Evolutionary conservation across 2,888 invertebrate species (phyloP).

Genomic region (Artemia sinica): DNA sequence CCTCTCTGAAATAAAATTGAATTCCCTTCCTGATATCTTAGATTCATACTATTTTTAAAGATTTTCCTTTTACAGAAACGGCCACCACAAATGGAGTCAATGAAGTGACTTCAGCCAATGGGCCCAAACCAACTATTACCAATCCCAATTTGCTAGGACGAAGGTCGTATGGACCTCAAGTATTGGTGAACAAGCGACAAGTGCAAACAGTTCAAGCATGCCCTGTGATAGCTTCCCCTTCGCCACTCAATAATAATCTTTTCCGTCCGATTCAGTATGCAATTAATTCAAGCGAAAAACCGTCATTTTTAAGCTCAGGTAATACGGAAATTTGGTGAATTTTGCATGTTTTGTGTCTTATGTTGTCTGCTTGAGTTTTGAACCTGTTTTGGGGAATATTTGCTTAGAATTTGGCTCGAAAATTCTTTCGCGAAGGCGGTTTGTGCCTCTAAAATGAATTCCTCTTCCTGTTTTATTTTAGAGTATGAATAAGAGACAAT

Average conservation of each 20-base stretch:
- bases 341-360: conserved; percentile 2
- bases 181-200: background rate
- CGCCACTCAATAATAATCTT: background rate
- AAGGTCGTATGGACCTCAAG: conserved; percentile 9
- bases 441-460: too few species aligned
- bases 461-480: too few species aligned
- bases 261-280: conserved; percentile 37
- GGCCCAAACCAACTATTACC: background rate
- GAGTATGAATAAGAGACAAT: too few species aligned
- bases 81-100: too few species aligned
- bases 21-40: too few species aligned
- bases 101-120: background rate
- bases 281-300: conserved; percentile 44
- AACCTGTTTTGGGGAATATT: too few species aligned
- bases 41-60: too few species aligned
- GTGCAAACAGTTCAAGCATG: background rate
- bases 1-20: too few species aligned
- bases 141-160: conserved; percentile 4
- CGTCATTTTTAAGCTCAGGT: conserved; percentile 41
- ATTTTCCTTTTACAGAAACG: too few species aligned
- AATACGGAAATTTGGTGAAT: conserved; percentile 59
- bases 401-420: too few species aligned
- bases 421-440: too few species aligned
- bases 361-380: too few species aligned
- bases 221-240: background rate